Evolutionary conservation across 2,888 invertebrate species (phyloP).

Genomic region (Synanthedon myopaeformis): DNA sequence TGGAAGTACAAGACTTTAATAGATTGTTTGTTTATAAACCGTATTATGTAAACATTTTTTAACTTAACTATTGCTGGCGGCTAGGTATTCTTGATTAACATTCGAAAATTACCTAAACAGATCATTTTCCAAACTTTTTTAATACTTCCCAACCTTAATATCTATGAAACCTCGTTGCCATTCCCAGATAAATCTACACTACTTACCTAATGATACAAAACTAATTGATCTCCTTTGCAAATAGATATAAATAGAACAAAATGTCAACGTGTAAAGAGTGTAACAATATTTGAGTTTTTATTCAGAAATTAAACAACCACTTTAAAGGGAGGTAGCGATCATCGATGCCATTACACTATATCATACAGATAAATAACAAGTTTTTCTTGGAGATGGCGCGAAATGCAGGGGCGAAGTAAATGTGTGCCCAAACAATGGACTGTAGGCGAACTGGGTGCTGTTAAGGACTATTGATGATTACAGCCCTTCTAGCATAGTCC

Average conservation of each 20-base stretch:
- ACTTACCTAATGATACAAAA: no score
- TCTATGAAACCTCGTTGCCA: no score
- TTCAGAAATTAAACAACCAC: neutral
- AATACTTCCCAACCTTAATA: no score
- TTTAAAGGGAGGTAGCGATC: neutral
- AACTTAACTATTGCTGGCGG: no score
- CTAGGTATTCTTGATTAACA: no score
- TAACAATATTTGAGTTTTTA: neutral
- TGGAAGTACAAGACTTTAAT: neutral
- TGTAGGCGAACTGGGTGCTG: slow-evolving; percentile 49
- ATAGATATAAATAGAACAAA: no score
- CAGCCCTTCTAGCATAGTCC: no score
- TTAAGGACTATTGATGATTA: neutral
- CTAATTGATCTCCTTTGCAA: no score
- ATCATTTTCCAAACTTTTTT: no score
- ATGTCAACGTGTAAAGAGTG: neutral
- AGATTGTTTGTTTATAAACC: neutral
- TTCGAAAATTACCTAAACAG: no score
- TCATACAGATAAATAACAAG: neutral
- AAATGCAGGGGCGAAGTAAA: slow-evolving; percentile 8
- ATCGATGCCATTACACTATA: neutral
- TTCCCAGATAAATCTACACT: no score
- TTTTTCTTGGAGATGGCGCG: neutral
- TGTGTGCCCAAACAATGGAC: slow-evolving; percentile 27
- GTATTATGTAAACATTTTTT: no score